Conservation (phyloP, 2,888 invertebrate species). For the Acronicta psi region DNA sequence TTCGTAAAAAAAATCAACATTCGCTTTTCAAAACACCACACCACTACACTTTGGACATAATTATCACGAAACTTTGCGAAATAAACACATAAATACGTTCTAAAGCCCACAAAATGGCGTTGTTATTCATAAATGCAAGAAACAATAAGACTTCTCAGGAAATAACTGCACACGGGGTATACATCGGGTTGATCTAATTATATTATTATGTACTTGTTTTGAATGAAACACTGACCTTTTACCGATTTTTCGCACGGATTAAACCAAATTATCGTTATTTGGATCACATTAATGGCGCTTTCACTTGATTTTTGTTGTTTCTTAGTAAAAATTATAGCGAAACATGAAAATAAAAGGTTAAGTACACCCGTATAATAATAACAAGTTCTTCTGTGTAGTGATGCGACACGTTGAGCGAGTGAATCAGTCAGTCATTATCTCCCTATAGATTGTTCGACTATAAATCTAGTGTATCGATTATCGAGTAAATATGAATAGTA, state of each 20-base stretch:
- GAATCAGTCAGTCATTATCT: background rate
- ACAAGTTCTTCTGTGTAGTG: conserved; percentile 74
- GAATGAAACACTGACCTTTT: conserved; percentile 80
- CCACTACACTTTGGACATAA: conserved; percentile 28
- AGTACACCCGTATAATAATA: conserved; percentile 80
- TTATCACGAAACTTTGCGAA: conserved; percentile 28
- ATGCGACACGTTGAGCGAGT: background rate
- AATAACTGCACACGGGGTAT: conserved; percentile 84
- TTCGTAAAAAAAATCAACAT: conserved; percentile 48
- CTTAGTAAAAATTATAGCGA: conserved; percentile 75
- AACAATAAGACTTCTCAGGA: conserved; percentile 81
- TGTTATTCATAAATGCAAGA: conserved; percentile 73
- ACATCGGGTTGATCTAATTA: conserved; percentile 79
- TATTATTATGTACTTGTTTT: conserved; percentile 70
- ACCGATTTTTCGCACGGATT: conserved; percentile 55
- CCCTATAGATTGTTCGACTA: background rate
- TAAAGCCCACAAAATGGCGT: conserved; percentile 79
- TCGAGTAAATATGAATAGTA: no score
- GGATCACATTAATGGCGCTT: conserved; percentile 63
- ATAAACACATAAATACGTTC: conserved; percentile 56
- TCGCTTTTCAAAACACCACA: conserved; percentile 41
- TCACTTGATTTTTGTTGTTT: conserved; percentile 67
- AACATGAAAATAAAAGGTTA: conserved; percentile 82
- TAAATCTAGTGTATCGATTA: conserved; percentile 12
- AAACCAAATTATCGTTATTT: conserved; percentile 51